Base-by-base conservation (phyloP, 2,888 invertebrate species). In the Gymnosoma rotundatum region DNA sequence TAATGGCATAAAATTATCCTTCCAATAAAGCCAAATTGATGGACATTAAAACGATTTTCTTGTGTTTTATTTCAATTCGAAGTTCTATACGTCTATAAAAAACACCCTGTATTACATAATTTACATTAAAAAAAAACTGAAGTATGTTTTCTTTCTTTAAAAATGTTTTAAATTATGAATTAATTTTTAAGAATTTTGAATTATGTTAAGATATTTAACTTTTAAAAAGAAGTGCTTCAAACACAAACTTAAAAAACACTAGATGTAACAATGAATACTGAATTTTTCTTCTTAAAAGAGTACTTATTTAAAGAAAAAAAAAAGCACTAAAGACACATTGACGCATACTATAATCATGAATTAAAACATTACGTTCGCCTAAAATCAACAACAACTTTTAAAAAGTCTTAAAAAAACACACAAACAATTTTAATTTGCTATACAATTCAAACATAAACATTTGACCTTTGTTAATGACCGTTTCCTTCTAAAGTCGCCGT, bases 221-320 rank as follows among this genome's bases (percentile, higher is more conserved):
- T 32, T 32, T 5, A 32, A 32, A 69, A 64, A 69, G 69, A 81
- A 32, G 74, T 61, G 74, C 74, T 67, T 54, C 21, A 52, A 76
- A 64, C 58, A 70, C 56, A 42, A 54, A 60, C 48, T 50, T 42
- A 50, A 58, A 38, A 66, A 66, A 8, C 16, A 58, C 42, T 52
- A 60, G 25, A 66, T 60, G 21, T 52, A 56, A 58, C 61, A 69
- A 66, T 74, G 81, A 78, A 81, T 78, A 81, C 78, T 61, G 60
- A 78, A 78, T 84, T 81, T 84, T 81, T 63, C 32, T 45, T 64
- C n/a, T 20, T 58, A 76, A 75, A 56, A 16, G 0, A 52, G 81
- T 84, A 84, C 84, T 81, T 84, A 84, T 74, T 73, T 54, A 81
- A 79, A 56, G n/a, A n/a, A n/a, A 48, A 20, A 76, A 67, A 32